phyloP scores from a whole-genome alignment of 1,140 invertebrate genomes.

The Sycobia sp. region DNA sequence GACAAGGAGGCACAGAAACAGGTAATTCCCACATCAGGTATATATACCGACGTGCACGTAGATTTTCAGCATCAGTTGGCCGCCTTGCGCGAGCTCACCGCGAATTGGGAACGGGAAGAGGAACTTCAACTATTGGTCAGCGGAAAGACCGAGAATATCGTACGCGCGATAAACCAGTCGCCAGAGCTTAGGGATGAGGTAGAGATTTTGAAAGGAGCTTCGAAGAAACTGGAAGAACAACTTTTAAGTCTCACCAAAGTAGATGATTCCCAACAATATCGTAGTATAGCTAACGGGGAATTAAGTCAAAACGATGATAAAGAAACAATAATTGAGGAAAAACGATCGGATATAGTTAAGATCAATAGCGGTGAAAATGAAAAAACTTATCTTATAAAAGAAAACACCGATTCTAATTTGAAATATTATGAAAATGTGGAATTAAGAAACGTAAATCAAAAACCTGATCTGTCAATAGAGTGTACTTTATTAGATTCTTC shows the following conservation, averaged over 20 bases:
- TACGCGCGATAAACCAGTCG: background rate
- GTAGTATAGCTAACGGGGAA: background rate
- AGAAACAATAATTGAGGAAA: background rate
- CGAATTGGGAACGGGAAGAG: constrained; percentile 51
- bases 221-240: constrained; percentile 18
- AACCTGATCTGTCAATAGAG: too few relatives aligned
- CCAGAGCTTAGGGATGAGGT: constrained; percentile 8
- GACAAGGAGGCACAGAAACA: constrained; percentile 56
- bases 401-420: background rate
- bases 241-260: constrained; percentile 4
- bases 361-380: background rate
- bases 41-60: constrained; percentile 52
- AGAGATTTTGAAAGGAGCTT: constrained; percentile 13
- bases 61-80: constrained; percentile 54
- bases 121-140: constrained; percentile 31
- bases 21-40: constrained; percentile 53
- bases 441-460: too few relatives aligned
- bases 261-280: background rate
- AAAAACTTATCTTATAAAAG: background rate
- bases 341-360: background rate
- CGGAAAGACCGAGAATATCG: background rate
- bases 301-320: background rate
- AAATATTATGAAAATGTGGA: background rate
- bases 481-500: too few relatives aligned
- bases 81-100: constrained; percentile 49